Conservation (phyloP, 2,888 invertebrate genomes). For the Bhutanitis thaidina region DNA sequence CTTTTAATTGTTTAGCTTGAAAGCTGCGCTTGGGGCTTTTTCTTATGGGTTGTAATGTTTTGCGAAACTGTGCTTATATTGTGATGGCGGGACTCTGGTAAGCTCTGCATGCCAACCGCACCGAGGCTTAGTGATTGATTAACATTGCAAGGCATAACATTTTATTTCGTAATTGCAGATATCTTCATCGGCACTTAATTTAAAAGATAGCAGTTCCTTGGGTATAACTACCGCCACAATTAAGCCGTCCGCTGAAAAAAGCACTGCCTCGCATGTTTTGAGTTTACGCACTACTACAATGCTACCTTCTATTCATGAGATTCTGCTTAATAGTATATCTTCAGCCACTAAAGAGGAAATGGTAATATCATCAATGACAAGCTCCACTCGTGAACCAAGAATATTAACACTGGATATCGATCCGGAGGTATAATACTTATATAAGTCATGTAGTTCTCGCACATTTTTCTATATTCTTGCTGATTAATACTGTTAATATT, state of each 20-base stretch:
- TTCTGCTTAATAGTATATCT: constrained; percentile 81
- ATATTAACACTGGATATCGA: constrained; percentile 82
- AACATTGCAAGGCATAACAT: constrained; percentile 61
- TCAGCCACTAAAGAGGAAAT: constrained; percentile 81
- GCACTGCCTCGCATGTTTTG: constrained; percentile 79
- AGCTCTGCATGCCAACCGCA: constrained; percentile 59
- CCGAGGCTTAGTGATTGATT: constrained; percentile 42
- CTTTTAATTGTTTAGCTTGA: constrained; percentile 75
- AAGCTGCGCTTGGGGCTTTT: constrained; percentile 67
- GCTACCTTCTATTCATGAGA: constrained; percentile 80
- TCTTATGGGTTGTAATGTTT: constrained; percentile 40
- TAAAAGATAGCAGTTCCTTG: constrained; percentile 71
- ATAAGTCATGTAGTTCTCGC: constrained; percentile 44
- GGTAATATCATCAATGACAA: constrained; percentile 74
- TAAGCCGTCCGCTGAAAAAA: constrained; percentile 70
- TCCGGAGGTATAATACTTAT: constrained; percentile 79
- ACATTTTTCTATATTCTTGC: constrained; percentile 30
- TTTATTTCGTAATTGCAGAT: constrained; percentile 76
- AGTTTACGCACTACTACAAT: constrained; percentile 79
- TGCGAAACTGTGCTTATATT: constrained; percentile 37
- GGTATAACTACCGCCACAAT: constrained; percentile 69
- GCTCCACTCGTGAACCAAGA: constrained; percentile 75
- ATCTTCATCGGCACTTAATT: constrained; percentile 74
- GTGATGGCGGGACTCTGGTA: constrained; percentile 39
- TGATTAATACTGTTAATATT: constrained; percentile 22